A percentile compares a stretch with the other conserved stretches of the same genome.
These are phyloP conservation scores for Trypoxylus dichotomus DNA, from an alignment of 1,140 invertebrate genomes.

Conservation along the genomic window DNA sequence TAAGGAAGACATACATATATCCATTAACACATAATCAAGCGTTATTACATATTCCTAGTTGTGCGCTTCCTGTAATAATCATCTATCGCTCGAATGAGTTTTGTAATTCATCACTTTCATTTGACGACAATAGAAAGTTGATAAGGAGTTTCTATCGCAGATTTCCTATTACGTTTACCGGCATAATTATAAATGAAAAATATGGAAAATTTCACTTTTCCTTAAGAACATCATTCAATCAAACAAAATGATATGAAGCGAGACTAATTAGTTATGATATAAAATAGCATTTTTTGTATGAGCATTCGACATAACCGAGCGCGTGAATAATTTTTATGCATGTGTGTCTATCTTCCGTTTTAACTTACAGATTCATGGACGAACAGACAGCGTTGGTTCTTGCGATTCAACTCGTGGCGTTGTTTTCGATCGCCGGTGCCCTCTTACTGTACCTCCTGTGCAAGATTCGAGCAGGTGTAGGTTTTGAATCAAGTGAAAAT, in stretches of 20 bases:
- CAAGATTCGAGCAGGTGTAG: constrained; percentile 62
- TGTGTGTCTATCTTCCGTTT: neutral
- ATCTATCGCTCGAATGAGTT: neutral
- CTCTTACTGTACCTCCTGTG: constrained; percentile 73
- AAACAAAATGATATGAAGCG: neutral
- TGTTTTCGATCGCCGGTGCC: constrained; percentile 77
- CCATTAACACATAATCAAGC: neutral
- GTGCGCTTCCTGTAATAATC: neutral
- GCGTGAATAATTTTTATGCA: neutral
- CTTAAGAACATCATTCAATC: neutral
- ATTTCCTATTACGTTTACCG: neutral
- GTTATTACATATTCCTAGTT: neutral
- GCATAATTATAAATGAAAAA: neutral
- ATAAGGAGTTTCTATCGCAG: neutral
- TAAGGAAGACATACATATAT: neutral
- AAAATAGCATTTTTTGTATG: neutral
- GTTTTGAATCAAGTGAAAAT: constrained; percentile 36
- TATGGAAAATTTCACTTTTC: neutral
- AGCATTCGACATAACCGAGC: neutral
- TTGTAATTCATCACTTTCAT: constrained; percentile 20
- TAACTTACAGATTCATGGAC: constrained; percentile 63
- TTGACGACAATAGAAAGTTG: constrained; percentile 9
- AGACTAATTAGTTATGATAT: neutral
- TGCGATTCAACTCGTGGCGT: constrained; percentile 73
- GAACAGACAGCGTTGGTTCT: constrained; percentile 74